Evolutionary conservation across 2,113 vertebrate species (phyloP), one percentile per base, ranked within the genome.

Genomic region (Macrotis lagotis): DNA sequence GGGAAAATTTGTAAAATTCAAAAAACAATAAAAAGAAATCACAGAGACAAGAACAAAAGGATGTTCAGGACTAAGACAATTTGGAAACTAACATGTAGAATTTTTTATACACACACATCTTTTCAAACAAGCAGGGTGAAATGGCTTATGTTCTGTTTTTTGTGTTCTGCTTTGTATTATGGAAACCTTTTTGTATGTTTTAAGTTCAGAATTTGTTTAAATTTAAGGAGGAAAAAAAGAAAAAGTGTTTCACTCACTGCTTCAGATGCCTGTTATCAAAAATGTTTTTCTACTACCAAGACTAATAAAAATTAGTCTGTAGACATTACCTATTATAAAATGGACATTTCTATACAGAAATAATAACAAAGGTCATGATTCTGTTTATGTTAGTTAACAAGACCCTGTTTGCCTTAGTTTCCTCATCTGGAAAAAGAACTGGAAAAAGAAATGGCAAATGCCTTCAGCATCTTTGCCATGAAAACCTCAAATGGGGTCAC

Each of bases 351-450:
- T 93, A 95, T 16, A 28, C 0, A 89, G 26, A 59, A 92, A 89
- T 93, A 90, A 94, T 37, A 59, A 90, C n/a, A 90, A 3, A 95
- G 50, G 92, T 55, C 31, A 91, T 16, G 88, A 31, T 49, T 48
- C 8, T 89, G 14, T 66, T 51, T 48, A 66, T 11, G 8, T 25
- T 93, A 91, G 51, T 95, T 74, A 93, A 25, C 44, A 88, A 95
- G 48, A 22, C 95, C 91, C 48, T 89, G 50, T 83, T 28, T 88
- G 94, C 92, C 0, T 91, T 14, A 97, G 94, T 50, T 88, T 11
- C 14, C 37, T 93, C 90, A 92, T n/a, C 92, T 3, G 47, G 91
- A 25, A 91, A 93, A 59, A n/a, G 52, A 59, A 92, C 92, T 74
- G 53, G 91, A 49, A 26, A 37, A 66, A 12, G 55, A 66, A 66